A percentile compares a stretch with the other conserved stretches of the same genome.
Conservation (phyloP, 2,797 vertebrate species). For the Oreochromis grahami region DNA sequence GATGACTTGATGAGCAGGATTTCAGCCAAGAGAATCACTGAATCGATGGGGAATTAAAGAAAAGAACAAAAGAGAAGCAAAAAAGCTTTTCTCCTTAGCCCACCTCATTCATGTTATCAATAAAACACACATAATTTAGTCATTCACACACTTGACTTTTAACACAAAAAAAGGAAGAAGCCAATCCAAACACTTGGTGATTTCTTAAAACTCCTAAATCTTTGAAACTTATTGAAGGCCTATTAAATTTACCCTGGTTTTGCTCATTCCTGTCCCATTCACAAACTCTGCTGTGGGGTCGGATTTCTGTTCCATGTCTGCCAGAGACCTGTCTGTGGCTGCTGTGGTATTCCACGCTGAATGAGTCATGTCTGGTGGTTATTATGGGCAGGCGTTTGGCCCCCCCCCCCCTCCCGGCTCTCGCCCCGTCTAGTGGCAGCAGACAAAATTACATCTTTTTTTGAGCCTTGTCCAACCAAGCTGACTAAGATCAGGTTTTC, state of each 20-base stretch:
- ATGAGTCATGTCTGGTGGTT: conserved; percentile 79
- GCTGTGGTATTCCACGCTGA: conserved; percentile 76
- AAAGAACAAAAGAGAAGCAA: conserved; percentile 4
- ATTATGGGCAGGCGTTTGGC: conserved; percentile 66
- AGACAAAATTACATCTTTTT: conserved; percentile 59
- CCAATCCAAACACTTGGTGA: conserved; percentile 61
- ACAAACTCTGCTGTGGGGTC: conserved; percentile 70
- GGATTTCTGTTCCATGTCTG: conserved; percentile 69
- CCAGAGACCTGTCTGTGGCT: conserved; percentile 78
- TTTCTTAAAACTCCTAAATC: conserved; percentile 60
- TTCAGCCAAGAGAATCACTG: conserved; percentile 45
- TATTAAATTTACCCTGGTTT: conserved; percentile 65
- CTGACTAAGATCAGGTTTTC: conserved; percentile 36
- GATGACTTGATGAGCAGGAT: conserved; percentile 54
- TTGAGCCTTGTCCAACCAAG: conserved; percentile 39
- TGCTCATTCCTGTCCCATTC: conserved; percentile 72
- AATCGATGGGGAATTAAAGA: conserved; percentile 19
- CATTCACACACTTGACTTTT: conserved; percentile 49
- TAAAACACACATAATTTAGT: conserved; percentile 36
- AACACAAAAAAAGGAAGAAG: conserved; percentile 12
- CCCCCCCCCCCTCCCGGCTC: neutral
- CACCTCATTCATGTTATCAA: conserved; percentile 21
- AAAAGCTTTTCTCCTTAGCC: neutral
- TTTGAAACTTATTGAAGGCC: conserved; percentile 51
- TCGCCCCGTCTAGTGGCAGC: conserved; percentile 71